Evolutionary conservation across 1,140 invertebrate species (phyloP).

Genomic region (Ridgeia piscesae): DNA sequence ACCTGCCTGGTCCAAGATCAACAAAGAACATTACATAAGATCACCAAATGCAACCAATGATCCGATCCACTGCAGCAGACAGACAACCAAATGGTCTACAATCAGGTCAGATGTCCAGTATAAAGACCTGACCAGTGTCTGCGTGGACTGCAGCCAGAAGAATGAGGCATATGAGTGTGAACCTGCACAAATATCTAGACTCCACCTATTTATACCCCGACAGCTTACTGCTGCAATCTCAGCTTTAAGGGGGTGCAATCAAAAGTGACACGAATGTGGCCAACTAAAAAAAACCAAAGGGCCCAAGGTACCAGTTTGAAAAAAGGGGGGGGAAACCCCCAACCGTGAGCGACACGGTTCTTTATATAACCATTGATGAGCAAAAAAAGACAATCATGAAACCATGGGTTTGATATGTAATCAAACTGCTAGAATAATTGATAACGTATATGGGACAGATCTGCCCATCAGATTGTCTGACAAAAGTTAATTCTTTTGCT

Average conservation of each 20-base stretch:
- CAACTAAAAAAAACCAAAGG: background rate
- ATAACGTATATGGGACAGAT: background rate
- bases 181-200: background rate
- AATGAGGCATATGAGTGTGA: background rate
- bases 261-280: background rate
- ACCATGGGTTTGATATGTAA: background rate
- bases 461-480: background rate
- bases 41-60: background rate
- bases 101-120: background rate
- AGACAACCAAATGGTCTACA: background rate
- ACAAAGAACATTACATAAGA: background rate
- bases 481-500: background rate
- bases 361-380: background rate
- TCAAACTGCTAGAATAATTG: background rate
- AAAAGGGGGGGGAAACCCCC: background rate
- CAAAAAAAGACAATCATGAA: background rate
- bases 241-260: background rate
- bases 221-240: background rate
- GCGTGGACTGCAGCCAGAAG: background rate
- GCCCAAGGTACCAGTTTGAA: background rate
- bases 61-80: background rate
- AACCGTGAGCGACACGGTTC: background rate
- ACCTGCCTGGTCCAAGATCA: background rate
- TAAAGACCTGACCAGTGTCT: background rate
- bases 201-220: background rate